Base-by-base conservation (phyloP, 2,797 vertebrate species). In the Premnoplex brunnescens region DNA sequence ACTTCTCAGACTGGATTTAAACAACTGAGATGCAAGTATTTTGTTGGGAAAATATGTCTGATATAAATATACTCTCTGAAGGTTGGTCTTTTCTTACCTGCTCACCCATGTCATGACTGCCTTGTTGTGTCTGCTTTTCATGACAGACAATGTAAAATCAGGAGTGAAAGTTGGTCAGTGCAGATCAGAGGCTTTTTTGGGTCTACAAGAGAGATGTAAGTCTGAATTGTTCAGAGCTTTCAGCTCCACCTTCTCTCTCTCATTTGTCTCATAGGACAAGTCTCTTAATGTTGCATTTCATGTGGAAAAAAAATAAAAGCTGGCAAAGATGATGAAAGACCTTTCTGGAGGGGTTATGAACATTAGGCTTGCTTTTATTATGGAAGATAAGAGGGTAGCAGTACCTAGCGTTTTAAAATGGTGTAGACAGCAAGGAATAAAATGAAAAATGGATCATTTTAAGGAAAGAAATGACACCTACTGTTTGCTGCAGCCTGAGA, bases 351-450 rank as follows among this genome's bases (percentile, higher is more conserved):
- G 48, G 44, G 43, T 81, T 76, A 14, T 78, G 80, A 81, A 56
- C 59, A 69, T 88, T 44, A 96, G 26, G 43, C 32, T 74, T 91
- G 48, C n/a, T 86, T 89, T 89, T 89, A 58, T 85, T 89, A 43
- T n/a, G 82, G 81, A 88, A 76, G 64, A 8, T 48, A 77, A 32
- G 69, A 89, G 36, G 72, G 59, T 58, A 78, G 58, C 73, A 72
- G 39, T 91, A 94, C 56, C 32, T 81, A n/a, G 85, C 55, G 51
- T 36, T 92, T 84, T 81, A 59, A 52, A 90, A 52, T 37, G 30
- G 30, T 60, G 34, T 72, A 76, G 55, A 44, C 28, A 72, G 82
- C 51, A 52, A 84, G 63, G 54, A 84, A 62, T 78, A 75, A 91
- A 88, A 91, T 32, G 15, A 66, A 86, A 90, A 90, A 54, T 16